Evolutionary conservation across 1,140 invertebrate genomes (phyloP).

Genomic region (Pachyrhynchus sulphureomaculatus): DNA sequence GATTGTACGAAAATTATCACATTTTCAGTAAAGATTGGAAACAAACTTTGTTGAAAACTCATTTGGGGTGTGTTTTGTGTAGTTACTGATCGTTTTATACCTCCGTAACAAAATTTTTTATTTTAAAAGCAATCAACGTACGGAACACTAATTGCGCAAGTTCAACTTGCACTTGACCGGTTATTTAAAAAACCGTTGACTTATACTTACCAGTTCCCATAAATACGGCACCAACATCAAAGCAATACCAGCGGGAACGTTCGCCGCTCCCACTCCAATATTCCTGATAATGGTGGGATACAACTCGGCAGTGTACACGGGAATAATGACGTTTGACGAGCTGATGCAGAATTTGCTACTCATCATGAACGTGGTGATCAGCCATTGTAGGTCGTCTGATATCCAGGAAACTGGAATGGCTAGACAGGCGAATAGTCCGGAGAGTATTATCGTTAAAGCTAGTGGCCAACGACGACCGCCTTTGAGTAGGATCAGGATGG

Average conservation of each 20-base stretch:
- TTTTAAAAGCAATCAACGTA: no score
- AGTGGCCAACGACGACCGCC: constrained; percentile 68
- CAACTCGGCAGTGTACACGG: constrained; percentile 71
- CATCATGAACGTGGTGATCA: constrained; percentile 54
- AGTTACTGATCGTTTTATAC: no score
- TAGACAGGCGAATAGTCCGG: constrained; percentile 65
- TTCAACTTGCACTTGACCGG: no score
- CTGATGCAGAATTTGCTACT: constrained; percentile 67
- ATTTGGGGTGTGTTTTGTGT: no score
- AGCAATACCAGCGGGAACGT: constrained; percentile 67
- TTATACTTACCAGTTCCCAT: constrained; percentile 67
- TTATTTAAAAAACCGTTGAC: no score
- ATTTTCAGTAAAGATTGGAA: no score
- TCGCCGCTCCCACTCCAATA: constrained; percentile 70
- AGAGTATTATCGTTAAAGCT: constrained; percentile 62
- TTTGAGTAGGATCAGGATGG: constrained; percentile 69
- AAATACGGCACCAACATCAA: constrained; percentile 72
- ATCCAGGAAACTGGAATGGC: constrained; percentile 50
- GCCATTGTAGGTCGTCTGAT: constrained; percentile 45
- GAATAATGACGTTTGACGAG: constrained; percentile 69
- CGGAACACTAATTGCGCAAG: no score
- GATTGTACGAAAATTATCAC: no score
- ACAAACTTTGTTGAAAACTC: no score
- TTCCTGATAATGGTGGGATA: constrained; percentile 74
- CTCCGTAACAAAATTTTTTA: no score